phyloP scores from a whole-genome alignment of 2,113 vertebrate genomes.

The Poeciliopsis turrubarensis region DNA sequence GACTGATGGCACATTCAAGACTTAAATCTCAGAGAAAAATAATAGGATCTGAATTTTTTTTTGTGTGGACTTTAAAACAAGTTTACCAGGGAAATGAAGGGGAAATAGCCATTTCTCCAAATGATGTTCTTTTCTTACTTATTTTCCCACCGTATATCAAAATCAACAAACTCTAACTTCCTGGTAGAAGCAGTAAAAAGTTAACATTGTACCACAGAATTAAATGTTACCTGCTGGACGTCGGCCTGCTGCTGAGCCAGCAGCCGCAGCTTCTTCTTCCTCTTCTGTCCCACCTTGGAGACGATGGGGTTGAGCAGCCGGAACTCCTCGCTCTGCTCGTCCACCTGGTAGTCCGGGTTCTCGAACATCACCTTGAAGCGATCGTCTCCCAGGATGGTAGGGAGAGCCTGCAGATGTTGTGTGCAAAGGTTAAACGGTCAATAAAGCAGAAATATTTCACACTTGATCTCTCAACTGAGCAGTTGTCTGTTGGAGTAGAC shows the following conservation, averaged over 20 bases:
- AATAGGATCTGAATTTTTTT: no score
- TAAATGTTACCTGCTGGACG: conserved; percentile 75
- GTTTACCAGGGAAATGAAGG: no score
- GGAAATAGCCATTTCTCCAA: no score
- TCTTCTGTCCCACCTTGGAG: conserved; percentile 92
- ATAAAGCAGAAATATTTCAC: background rate
- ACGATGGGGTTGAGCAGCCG: conserved; percentile 96
- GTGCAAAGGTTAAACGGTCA: no score
- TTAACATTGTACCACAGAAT: background rate
- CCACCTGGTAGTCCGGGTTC: conserved; percentile 97
- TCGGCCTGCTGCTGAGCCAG: conserved; percentile 79
- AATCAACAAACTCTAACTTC: no score
- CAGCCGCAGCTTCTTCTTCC: conserved; percentile 88
- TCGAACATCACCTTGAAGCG: conserved; percentile 99
- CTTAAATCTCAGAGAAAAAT: no score
- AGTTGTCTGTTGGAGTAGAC: background rate
- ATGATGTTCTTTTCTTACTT: no score
- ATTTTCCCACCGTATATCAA: no score
- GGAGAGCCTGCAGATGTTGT: conserved; percentile 77
- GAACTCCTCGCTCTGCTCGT: conserved; percentile 95
- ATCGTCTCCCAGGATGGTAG: conserved; percentile 90
- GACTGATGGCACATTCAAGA: no score
- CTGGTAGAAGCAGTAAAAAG: no score
- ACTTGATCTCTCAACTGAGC: background rate
- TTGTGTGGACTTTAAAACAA: no score